A percentile compares a stretch with the other conserved stretches of the same genome.
phyloP scores from a whole-genome alignment of 2,113 vertebrate genomes.

The Crotophaga sulcirostris region DNA sequence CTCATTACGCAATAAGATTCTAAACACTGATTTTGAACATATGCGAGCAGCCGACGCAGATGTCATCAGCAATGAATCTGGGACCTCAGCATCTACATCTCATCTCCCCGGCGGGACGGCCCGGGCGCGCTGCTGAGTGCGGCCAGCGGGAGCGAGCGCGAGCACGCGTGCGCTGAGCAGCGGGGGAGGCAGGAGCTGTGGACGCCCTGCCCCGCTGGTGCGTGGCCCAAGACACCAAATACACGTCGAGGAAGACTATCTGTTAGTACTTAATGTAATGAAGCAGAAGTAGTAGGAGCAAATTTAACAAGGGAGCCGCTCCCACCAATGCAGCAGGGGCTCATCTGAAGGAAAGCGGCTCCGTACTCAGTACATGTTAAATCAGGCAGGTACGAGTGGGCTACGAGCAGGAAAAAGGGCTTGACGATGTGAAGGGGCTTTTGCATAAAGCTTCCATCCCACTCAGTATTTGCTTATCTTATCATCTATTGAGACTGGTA shows the following conservation, averaged over 20 bases:
- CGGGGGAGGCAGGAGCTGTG: neutral
- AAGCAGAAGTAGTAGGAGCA: neutral
- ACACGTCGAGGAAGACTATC: neutral
- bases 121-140: neutral
- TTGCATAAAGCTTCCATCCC: neutral
- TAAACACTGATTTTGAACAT: neutral
- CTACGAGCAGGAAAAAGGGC: neutral
- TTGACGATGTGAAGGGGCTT: neutral
- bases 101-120: neutral
- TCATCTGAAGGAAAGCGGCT: neutral
- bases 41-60: neutral
- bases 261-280: neutral
- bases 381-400: neutral
- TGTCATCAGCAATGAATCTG: neutral
- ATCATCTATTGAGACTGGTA: neutral
- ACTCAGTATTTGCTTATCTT: neutral
- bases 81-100: neutral
- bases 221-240: neutral
- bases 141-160: neutral
- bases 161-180: rapidly evolving
- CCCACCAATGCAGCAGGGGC: rapidly evolving
- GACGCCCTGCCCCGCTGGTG: neutral
- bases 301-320: neutral
- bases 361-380: neutral
- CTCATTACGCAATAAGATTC: neutral